Evolutionary conservation across 2,113 vertebrate species (phyloP), one percentile per base, ranked within the genome.

Genomic region (Gorsachius goisagi): DNA sequence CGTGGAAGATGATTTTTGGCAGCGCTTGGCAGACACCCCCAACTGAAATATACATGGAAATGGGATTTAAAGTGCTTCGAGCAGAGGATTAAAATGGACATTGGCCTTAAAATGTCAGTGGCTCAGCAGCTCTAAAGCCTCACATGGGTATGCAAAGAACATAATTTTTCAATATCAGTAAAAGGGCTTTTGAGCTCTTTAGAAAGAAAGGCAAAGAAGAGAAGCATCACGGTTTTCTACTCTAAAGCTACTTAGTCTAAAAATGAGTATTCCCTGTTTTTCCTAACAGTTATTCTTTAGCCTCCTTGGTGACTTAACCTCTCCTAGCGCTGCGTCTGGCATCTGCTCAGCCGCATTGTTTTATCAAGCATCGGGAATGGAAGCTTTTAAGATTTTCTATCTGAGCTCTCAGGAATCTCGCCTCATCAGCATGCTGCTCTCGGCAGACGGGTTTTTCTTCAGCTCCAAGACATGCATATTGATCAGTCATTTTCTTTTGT

Each of bases 381-480:
- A 76, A 90, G 90, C 85, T 88, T 85, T 88, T 77, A 88, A 93
- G 95, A 26, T 95, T 90, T 60, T 35, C 91, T 75, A 5, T 39
- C 62, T 7, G 39, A 44, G 88, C 79, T 88, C 93, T 86, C 47
- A 19, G 93, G 55, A 72, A 86, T 94, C 72, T 74, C 1, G 1
- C 59, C 95, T 96, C 90, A 96, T 95, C 96, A 96, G 93, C 93
- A 96, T 86, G 85, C 92, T 77, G 93, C 95, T 91, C 78, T 55
- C 45, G 28, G 79, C 88, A 90, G 92, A 50, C 2, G 0, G 82
- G 41, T 86, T 96, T 60, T 47, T 77, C 95, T 83, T 89, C 79
- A 67, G 83, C 88, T 90, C 90, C 92, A 94, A 95, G 92, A 56
- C 93, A 86, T 91, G 90, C 85, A 96, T 96, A 93, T 97, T 96